These are phyloP conservation scores for Arrhopalites spinosus DNA, from an alignment of 2,888 invertebrate genomes.

Conservation along the genomic window DNA sequence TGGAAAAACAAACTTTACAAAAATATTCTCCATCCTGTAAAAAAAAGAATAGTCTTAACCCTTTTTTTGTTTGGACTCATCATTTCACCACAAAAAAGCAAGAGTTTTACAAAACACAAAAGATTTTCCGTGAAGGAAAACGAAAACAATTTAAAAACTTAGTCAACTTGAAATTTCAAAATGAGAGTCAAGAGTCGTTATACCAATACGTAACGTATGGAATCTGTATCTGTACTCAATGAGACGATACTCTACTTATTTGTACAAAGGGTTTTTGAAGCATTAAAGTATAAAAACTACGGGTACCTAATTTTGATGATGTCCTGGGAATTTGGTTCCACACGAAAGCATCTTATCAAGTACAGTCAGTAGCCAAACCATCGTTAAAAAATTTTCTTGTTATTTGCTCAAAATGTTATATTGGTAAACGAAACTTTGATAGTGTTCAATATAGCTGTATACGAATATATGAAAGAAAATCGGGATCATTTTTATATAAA, in stretches of 20 bases:
- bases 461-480: neutral
- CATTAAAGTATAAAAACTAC: neutral
- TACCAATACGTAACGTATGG: neutral
- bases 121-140: neutral
- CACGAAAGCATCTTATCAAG: neutral
- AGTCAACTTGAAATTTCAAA: slow-evolving; percentile 4
- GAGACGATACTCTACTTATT: neutral
- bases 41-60: too few relatives aligned
- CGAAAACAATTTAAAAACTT: neutral
- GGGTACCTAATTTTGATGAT: neutral
- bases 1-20: too few relatives aligned
- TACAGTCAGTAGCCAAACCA: neutral
- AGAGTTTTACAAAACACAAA: neutral
- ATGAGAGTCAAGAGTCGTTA: neutral
- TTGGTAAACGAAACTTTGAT: neutral
- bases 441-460: neutral
- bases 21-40: too few relatives aligned
- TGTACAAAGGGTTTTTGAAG: neutral
- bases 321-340: slow-evolving; percentile 23
- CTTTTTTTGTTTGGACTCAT: neutral
- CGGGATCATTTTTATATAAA: neutral
- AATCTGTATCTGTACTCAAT: neutral
- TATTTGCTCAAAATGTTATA: neutral
- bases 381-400: slow-evolving; percentile 3
- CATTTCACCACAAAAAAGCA: neutral